Evolutionary conservation across 2,113 vertebrate species (phyloP).

Genomic region (Poeciliopsis turrubarensis): DNA sequence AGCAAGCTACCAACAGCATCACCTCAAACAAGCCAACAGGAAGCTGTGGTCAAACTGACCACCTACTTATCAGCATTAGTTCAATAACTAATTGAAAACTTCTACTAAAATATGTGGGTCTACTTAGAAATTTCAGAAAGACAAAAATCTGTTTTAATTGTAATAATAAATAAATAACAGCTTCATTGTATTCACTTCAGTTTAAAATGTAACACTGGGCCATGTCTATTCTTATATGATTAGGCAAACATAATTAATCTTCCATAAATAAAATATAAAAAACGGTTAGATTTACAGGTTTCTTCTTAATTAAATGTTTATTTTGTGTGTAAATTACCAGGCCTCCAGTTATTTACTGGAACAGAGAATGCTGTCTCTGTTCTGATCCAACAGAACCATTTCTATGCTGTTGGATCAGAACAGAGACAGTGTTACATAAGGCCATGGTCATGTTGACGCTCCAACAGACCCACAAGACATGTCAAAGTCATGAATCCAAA

Average conservation of each 20-base stretch:
- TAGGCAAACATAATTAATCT: too few species aligned
- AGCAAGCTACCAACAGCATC: too few species aligned
- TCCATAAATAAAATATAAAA: background rate
- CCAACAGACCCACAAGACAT: conserved; percentile 29
- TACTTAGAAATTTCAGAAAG: too few species aligned
- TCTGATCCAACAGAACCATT: too few species aligned
- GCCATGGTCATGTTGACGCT: conserved; percentile 29
- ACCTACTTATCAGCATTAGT: too few species aligned
- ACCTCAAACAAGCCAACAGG: background rate
- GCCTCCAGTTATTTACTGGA: background rate
- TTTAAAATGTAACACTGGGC: too few species aligned
- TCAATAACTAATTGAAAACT: too few species aligned
- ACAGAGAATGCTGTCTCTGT: too few species aligned
- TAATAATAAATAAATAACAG: background rate
- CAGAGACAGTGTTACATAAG: conserved; percentile 38
- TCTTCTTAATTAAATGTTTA: conserved; percentile 15
- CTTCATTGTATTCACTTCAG: too few species aligned
- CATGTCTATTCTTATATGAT: too few species aligned
- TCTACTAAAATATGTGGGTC: too few species aligned
- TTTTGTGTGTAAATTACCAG: conserved; percentile 11
- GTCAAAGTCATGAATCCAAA: conserved; percentile 32
- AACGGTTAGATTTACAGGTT: background rate
- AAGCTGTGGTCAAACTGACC: background rate
- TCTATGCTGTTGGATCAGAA: background rate
- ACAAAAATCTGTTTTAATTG: too few species aligned